Evolutionary conservation across 2,888 invertebrate genomes (phyloP).

Genomic region (Agapostemon virescens): DNA sequence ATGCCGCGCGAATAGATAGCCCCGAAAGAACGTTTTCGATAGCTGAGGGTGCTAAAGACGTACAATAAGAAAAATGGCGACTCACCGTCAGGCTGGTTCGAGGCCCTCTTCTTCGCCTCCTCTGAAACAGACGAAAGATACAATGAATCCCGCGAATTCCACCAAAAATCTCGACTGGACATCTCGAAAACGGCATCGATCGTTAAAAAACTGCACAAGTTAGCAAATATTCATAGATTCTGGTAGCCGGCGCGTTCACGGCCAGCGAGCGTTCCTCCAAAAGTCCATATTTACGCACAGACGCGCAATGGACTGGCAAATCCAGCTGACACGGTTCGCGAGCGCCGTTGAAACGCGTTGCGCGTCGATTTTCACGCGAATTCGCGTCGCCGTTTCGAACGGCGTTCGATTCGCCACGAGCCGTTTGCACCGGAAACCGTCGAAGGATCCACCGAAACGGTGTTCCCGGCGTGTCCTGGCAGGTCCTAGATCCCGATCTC

Average conservation of each 20-base stretch:
- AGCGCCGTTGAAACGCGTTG: background rate
- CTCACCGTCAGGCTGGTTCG: slow-evolving; percentile 26
- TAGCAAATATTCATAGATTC: background rate
- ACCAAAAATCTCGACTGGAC: background rate
- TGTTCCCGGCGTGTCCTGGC: background rate
- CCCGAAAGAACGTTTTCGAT: too few relatives aligned
- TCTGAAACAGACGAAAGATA: slow-evolving; percentile 61
- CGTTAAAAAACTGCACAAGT: background rate
- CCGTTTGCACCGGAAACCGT: too few relatives aligned
- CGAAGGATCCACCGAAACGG: background rate
- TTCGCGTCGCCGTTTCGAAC: background rate
- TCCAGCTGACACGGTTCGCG: background rate
- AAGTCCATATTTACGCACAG: slow-evolving; percentile 9
- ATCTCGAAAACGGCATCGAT: background rate
- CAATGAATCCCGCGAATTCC: background rate
- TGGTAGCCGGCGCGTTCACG: background rate
- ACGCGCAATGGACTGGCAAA: background rate
- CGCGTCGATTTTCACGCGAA: slow-evolving; percentile 8
- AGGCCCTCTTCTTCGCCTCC: slow-evolving; percentile 26
- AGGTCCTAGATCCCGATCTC: background rate
- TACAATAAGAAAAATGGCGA: slow-evolving; percentile 1
- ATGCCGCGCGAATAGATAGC: too few relatives aligned
- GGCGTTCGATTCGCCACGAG: background rate
- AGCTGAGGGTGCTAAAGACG: too few relatives aligned
- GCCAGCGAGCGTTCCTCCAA: background rate